Percentiles rank a stretch among this genome's conserved stretches.
phyloP scores from a whole-genome alignment of 2,888 invertebrate species.

The Lasioglossum marginatum region DNA sequence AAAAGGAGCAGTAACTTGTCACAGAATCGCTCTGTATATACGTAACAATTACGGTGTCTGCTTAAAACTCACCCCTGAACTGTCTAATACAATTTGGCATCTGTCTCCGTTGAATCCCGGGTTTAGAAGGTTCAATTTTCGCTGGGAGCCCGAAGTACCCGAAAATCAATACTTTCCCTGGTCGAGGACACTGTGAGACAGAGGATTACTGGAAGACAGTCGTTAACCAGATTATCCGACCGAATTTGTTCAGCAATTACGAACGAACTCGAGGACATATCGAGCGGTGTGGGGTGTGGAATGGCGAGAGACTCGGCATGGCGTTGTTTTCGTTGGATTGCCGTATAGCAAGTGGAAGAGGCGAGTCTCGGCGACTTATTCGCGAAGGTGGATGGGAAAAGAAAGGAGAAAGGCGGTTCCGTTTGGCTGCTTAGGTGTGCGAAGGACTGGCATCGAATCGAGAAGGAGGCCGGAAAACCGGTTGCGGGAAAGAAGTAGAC shows the following conservation, averaged over 20 bases:
- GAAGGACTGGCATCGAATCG: constrained; percentile 20
- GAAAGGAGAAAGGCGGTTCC: neutral
- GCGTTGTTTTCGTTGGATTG: neutral
- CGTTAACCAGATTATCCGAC: constrained; percentile 19
- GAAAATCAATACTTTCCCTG: constrained; percentile 3
- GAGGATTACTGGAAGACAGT: constrained; percentile 3
- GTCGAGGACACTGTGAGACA: neutral
- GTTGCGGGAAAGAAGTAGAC: constrained; percentile 18
- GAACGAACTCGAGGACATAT: constrained; percentile 37
- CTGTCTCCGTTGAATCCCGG: neutral
- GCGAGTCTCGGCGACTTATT: neutral
- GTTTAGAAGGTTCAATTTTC: constrained; percentile 4
- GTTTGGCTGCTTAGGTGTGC: neutral
- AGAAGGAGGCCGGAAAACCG: constrained; percentile 28
- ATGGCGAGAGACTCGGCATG: neutral
- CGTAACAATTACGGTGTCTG: no score
- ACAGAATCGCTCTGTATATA: no score
- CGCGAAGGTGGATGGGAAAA: neutral
- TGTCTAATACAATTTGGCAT: neutral
- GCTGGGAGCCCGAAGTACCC: neutral
- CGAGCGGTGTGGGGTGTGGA: constrained; percentile 22
- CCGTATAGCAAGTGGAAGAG: neutral
- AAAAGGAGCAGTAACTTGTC: no score
- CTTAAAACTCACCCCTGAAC: neutral
- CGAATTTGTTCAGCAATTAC: constrained; percentile 47